phyloP scores from a whole-genome alignment of 2,113 vertebrate species.

The Ondatra zibethicus region DNA sequence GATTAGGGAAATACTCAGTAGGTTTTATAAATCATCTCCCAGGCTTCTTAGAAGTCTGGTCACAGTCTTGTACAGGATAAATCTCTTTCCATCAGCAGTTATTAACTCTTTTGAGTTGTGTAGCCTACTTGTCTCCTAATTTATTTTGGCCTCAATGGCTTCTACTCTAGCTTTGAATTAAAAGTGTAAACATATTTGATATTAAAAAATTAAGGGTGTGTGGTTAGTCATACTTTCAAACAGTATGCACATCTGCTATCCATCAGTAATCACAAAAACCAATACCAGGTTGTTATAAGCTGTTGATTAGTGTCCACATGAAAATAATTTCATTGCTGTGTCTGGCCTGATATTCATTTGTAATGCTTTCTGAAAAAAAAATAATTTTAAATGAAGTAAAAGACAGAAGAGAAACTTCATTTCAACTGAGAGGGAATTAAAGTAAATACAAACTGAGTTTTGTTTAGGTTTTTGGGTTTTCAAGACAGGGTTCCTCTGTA shows the following conservation, averaged over 20 bases:
- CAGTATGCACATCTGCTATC: constrained; percentile 62
- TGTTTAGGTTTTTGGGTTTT: background rate
- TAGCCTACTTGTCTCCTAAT: constrained; percentile 45
- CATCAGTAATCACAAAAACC: constrained; percentile 68
- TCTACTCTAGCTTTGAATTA: constrained; percentile 66
- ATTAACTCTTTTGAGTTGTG: constrained; percentile 50
- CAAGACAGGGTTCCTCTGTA: background rate
- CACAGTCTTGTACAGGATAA: background rate
- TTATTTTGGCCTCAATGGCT: constrained; percentile 49
- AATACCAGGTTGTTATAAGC: constrained; percentile 56
- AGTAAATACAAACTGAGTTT: constrained; percentile 54
- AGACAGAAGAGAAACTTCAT: constrained; percentile 14
- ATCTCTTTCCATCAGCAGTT: background rate
- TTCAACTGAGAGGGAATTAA: constrained; percentile 45
- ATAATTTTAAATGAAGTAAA: constrained; percentile 60
- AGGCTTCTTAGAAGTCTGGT: constrained; percentile 41
- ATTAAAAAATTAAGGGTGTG: constrained; percentile 58
- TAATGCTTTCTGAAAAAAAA: constrained; percentile 61
- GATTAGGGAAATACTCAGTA: background rate
- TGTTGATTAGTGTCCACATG: constrained; percentile 50
- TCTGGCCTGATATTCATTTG: constrained; percentile 61
- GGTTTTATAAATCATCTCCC: constrained; percentile 19
- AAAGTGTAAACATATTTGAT: constrained; percentile 55
- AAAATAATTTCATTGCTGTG: constrained; percentile 65
- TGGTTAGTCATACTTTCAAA: constrained; percentile 41